Evolutionary conservation across 1,140 invertebrate genomes (phyloP).

Genomic region (Hestina assimilis): DNA sequence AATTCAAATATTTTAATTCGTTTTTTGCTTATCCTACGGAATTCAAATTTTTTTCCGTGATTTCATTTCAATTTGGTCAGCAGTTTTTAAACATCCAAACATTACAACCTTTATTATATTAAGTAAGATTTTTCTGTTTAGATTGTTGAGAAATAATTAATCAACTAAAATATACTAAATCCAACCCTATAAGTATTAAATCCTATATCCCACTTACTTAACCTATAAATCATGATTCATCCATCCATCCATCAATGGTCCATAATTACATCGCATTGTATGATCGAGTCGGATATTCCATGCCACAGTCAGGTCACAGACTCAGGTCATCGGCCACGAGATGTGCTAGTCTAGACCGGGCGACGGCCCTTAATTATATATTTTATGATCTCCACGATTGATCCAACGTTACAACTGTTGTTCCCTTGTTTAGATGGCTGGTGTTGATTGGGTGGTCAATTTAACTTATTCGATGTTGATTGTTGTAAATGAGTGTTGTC

Average conservation of each 20-base stretch:
- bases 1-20: too few species aligned
- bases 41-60: too few species aligned
- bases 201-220: neutral
- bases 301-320: neutral
- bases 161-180: neutral
- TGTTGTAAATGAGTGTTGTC: too few species aligned
- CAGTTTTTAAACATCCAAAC: too few species aligned
- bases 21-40: too few species aligned
- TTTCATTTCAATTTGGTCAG: too few species aligned
- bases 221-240: neutral
- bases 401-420: constrained; percentile 5
- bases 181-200: neutral
- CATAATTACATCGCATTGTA: neutral
- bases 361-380: constrained; percentile 21
- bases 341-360: constrained; percentile 26
- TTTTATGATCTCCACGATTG: constrained; percentile 19
- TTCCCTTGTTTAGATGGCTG: constrained; percentile 14
- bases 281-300: neutral
- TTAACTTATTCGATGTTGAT: too few species aligned
- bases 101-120: too few species aligned
- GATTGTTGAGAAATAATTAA: too few species aligned
- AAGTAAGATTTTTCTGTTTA: too few species aligned
- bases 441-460: constrained; percentile 6
- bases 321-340: constrained; percentile 19
- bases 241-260: too few species aligned